Base-by-base conservation (phyloP, 2,113 vertebrate species). In the Lophotis ruficrista region DNA sequence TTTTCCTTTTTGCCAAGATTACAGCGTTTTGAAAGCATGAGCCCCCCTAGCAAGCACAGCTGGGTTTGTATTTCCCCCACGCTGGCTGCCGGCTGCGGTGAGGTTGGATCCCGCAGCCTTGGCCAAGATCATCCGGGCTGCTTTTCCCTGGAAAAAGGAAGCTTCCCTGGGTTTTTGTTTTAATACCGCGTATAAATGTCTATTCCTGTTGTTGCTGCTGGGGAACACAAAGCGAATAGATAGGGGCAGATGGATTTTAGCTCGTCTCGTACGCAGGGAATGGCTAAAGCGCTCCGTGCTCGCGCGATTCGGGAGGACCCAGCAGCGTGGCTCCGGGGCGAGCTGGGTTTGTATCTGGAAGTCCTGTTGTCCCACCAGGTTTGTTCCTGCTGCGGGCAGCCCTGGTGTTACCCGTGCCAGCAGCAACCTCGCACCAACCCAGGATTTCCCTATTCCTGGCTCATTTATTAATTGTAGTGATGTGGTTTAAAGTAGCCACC, bases 21-120 rank as follows among this genome's bases (percentile, higher is more conserved):
- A 17, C 76, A 77, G 33, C 4, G 3, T 60, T 68, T 30, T 43
- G 51, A 58, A 90, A 88, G 60, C 69, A 33, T 5, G 0, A 48
- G 62, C 10, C 13, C 20, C 64, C 53, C 73, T 50, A 43, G 54
- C 50, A 56, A 80, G 51, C 61, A 48, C 89, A 75, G 51, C 86
- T 77, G 87, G 38, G 66, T 64, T 87, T 84, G 30, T 69, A 18
- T 77, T 58, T 45, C 71, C 31, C 19, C 16, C 70, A 45, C 14
- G 0, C 2, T 45, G 37, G 45, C 76, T 11, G 0, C n/a, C 0
- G 2, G 43, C 57, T 60, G 37, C 10, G 2, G 9, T 0, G 0
- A 15, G 57, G 35, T 56, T 0, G 0, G 73, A 66, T 53, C 68
- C 83, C 6, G 3, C 57, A 47, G 58, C 72, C 58, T 31, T 51